phyloP scores from a whole-genome alignment of 1,140 invertebrate species.

The Polyergus mexicanus region DNA sequence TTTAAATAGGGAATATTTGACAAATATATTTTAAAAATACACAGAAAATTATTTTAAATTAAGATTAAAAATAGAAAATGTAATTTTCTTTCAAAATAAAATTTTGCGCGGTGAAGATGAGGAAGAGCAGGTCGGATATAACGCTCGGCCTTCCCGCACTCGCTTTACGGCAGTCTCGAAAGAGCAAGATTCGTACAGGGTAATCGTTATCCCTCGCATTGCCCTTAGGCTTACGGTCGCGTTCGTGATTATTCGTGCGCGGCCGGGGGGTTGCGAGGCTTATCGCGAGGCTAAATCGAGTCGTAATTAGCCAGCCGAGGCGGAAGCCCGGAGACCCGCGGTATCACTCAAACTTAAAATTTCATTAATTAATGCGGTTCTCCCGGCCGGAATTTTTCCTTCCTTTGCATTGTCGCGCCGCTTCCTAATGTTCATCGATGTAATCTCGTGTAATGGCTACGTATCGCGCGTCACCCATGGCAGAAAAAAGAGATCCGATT shows the following conservation, averaged over 20 bases:
- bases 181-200: slow-evolving; percentile 50
- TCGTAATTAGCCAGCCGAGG: slow-evolving; percentile 73
- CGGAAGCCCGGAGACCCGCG: slow-evolving; percentile 63
- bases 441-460: slow-evolving; percentile 37
- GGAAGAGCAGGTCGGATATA: neutral
- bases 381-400: slow-evolving; percentile 34
- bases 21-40: too few species aligned
- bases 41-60: too few species aligned
- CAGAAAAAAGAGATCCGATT: neutral
- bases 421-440: slow-evolving; percentile 24
- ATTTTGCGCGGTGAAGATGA: neutral
- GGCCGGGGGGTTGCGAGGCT: slow-evolving; percentile 67
- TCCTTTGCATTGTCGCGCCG: neutral
- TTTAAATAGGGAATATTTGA: too few species aligned
- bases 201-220: slow-evolving; percentile 61
- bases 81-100: too few species aligned
- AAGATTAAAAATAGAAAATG: too few species aligned
- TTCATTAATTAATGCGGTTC: slow-evolving; percentile 77
- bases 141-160: neutral
- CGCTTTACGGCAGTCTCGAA: neutral
- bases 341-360: slow-evolving; percentile 77
- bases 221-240: slow-evolving; percentile 51
- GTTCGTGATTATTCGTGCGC: slow-evolving; percentile 63
- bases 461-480: neutral
- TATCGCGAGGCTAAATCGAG: slow-evolving; percentile 76